Evolutionary conservation across 1,140 invertebrate genomes (phyloP).

Genomic region (Polypedilum vanderplanki): DNA sequence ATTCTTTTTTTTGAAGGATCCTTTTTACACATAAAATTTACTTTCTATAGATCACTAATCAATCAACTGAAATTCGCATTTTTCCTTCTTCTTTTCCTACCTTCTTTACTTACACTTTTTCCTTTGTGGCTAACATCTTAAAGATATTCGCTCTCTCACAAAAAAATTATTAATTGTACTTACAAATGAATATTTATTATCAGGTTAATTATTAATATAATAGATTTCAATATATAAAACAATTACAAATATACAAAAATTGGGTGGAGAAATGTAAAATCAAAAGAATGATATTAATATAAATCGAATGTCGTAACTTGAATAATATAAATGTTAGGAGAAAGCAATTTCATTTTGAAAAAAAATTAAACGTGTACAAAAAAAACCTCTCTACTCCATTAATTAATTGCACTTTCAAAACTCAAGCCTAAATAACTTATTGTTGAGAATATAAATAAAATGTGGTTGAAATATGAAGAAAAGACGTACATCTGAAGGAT

Average conservation of each 20-base stretch:
- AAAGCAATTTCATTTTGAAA: background rate
- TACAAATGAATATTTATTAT: background rate
- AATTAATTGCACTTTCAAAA: background rate
- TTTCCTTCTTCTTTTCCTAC: background rate
- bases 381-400: background rate
- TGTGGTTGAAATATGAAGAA: background rate
- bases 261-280: conserved; percentile 30
- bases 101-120: too few relatives aligned
- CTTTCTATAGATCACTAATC: background rate
- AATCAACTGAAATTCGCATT: background rate
- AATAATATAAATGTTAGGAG: background rate
- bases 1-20: too few relatives aligned
- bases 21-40: too few relatives aligned
- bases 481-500: too few relatives aligned
- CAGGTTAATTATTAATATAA: background rate
- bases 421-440: background rate
- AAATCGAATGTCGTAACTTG: too few relatives aligned
- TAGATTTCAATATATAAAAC: background rate
- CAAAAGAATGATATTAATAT: conserved; percentile 7
- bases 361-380: background rate
- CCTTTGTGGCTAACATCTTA: too few relatives aligned
- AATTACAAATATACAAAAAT: background rate
- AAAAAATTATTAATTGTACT: background rate
- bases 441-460: conserved; percentile 1
- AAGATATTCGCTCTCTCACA: too few relatives aligned